Conservation (phyloP, 2,797 vertebrate species). For the Todus mexicanus region DNA sequence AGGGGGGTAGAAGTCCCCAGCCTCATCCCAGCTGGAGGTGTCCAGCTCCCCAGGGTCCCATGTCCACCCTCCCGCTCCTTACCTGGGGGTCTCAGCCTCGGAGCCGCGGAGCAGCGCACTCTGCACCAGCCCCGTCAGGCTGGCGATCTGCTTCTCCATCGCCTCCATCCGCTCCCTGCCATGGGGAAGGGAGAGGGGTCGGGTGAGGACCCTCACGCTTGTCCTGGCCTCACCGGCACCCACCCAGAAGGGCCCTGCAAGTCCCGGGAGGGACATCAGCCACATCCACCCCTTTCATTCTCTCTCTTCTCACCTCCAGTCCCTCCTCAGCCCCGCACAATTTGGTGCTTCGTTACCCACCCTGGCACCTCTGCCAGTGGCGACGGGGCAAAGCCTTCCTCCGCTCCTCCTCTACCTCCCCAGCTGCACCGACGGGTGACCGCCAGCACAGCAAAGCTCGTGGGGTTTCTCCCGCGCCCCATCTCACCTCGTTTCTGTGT, state of each 20-base stretch:
- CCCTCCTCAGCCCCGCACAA: background rate
- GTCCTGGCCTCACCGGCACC: accelerated
- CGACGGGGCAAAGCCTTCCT: background rate
- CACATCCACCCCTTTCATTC: background rate
- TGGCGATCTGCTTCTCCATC: slow-evolving; percentile 99
- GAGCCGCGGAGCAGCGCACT: slow-evolving; percentile 92
- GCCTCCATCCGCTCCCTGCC: slow-evolving; percentile 94
- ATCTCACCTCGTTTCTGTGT: slow-evolving; percentile 87
- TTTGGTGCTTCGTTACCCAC: accelerated
- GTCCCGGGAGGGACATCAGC: background rate
- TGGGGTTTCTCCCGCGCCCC: accelerated
- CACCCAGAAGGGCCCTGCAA: accelerated
- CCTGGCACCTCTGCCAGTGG: accelerated
- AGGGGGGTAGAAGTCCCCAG: background rate
- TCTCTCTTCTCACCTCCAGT: background rate
- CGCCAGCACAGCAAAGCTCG: accelerated
- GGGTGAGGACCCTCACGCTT: background rate
- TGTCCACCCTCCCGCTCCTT: background rate
- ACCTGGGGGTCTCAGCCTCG: slow-evolving; percentile 88
- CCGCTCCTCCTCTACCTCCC: background rate
- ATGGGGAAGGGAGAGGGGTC: background rate
- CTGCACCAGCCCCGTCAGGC: slow-evolving; percentile 95
- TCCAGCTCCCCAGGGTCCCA: background rate
- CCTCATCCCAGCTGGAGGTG: background rate
- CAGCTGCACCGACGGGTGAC: accelerated